A percentile compares a stretch with the other conserved stretches of the same genome.
Evolutionary conservation across 2,888 invertebrate species (phyloP).

Genomic region (Panorpa germanica): DNA sequence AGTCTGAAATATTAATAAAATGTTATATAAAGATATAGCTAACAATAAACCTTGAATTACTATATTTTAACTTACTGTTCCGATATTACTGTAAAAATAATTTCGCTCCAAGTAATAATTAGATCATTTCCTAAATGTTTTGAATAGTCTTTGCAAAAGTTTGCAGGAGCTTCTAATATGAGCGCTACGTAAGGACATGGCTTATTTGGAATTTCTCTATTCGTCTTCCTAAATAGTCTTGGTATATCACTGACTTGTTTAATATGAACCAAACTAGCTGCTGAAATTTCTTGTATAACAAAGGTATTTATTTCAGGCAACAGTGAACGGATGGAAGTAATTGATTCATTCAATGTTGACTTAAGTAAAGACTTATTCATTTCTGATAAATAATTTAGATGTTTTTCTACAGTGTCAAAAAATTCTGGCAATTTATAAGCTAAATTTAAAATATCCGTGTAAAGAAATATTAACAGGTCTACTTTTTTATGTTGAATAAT

Average conservation of each 20-base stretch:
- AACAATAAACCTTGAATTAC: background rate
- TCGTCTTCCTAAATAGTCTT: slow-evolving; percentile 77
- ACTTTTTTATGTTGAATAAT: slow-evolving; percentile 11
- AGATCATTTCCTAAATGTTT: slow-evolving; percentile 21
- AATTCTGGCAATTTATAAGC: slow-evolving; percentile 18
- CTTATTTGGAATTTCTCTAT: slow-evolving; percentile 66
- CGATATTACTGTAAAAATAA: slow-evolving; percentile 25
- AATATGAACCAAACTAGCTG: slow-evolving; percentile 35
- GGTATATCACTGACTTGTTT: slow-evolving; percentile 87
- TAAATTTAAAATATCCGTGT: slow-evolving; percentile 23
- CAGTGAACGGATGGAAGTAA: slow-evolving; percentile 9
- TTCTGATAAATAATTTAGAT: no score
- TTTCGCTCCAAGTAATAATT: slow-evolving; percentile 22
- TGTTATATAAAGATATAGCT: background rate
- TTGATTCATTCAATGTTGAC: slow-evolving; percentile 11
- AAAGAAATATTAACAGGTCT: slow-evolving; percentile 22
- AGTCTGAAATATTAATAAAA: slow-evolving; percentile 29
- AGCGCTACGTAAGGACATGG: slow-evolving; percentile 62
- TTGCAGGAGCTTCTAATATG: slow-evolving; percentile 36
- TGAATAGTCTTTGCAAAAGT: slow-evolving; percentile 32
- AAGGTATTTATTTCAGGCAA: slow-evolving; percentile 21
- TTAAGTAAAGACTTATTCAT: slow-evolving; percentile 10
- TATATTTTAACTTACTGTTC: slow-evolving; percentile 24
- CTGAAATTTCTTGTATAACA: slow-evolving; percentile 22
- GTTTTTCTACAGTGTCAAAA: slow-evolving; percentile 15